Evolutionary conservation across 2,797 vertebrate genomes (phyloP).

Genomic region (Centropyge bicolor): DNA sequence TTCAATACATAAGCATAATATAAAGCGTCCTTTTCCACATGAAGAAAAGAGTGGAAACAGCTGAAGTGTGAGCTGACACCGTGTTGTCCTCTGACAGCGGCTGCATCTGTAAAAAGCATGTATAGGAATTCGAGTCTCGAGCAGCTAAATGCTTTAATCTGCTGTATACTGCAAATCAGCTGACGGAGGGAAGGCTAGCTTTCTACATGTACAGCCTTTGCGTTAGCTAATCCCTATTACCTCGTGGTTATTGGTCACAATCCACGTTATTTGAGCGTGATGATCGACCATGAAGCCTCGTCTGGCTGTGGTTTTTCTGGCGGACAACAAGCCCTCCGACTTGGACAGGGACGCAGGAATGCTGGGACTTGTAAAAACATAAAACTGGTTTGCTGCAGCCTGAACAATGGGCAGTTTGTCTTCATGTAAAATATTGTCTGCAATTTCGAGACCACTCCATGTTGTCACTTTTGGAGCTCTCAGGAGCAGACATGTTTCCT

Average conservation of each 20-base stretch:
- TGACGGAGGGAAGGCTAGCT: slow-evolving; percentile 62
- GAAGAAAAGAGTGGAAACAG: neutral
- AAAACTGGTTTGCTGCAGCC: slow-evolving; percentile 48
- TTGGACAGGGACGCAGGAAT: slow-evolving; percentile 61
- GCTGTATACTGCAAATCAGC: slow-evolving; percentile 67
- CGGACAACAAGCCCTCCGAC: slow-evolving; percentile 42
- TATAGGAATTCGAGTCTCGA: slow-evolving; percentile 60
- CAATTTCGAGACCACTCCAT: slow-evolving; percentile 13
- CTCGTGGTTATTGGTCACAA: slow-evolving; percentile 50
- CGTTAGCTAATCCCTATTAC: slow-evolving; percentile 51
- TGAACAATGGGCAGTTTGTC: slow-evolving; percentile 72
- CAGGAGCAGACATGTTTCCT: slow-evolving; percentile 8
- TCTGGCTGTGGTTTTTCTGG: slow-evolving; percentile 40
- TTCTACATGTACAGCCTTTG: slow-evolving; percentile 43
- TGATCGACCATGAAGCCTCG: slow-evolving; percentile 24
- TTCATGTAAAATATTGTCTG: slow-evolving; percentile 43
- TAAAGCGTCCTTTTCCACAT: neutral
- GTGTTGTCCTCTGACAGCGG: neutral
- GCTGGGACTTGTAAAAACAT: slow-evolving; percentile 66
- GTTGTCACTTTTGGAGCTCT: slow-evolving; percentile 31
- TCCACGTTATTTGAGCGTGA: slow-evolving; percentile 37
- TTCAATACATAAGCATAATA: neutral
- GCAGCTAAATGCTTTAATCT: slow-evolving; percentile 68
- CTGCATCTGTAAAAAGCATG: slow-evolving; percentile 47
- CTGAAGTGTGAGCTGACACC: neutral